These are phyloP conservation scores for Drosophila orena DNA, from an alignment of 1,140 invertebrate species.

Conservation along the genomic window DNA sequence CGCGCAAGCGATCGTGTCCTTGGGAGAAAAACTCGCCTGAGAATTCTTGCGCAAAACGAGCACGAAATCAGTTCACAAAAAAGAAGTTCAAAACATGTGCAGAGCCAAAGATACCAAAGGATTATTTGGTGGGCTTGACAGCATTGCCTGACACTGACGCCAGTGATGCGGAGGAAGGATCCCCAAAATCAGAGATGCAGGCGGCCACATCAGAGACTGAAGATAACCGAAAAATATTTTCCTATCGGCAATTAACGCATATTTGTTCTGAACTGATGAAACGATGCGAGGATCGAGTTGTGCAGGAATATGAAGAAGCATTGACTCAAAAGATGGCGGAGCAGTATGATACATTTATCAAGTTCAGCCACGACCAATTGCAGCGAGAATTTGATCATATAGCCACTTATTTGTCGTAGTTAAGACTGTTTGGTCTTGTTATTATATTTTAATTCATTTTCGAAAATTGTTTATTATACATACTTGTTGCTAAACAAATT, in stretches of 20 bases:
- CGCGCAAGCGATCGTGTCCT: neutral
- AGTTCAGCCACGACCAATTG: constrained; percentile 40
- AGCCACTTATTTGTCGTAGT: constrained; percentile 18
- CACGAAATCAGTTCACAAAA: too few species aligned
- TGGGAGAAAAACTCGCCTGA: neutral
- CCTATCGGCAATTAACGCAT: neutral
- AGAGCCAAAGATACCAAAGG: neutral
- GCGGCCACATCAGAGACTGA: neutral
- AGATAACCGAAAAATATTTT: neutral
- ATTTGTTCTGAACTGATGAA: constrained; percentile 16
- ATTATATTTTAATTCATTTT: neutral
- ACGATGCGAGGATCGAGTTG: constrained; percentile 1
- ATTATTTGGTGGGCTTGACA: constrained; percentile 1
- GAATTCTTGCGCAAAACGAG: neutral
- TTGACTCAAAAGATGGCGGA: constrained; percentile 7
- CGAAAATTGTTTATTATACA: neutral
- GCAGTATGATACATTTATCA: constrained; percentile 38
- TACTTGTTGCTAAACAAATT: too few species aligned
- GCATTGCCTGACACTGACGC: neutral
- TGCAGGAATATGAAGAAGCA: constrained; percentile 8
- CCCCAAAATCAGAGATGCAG: too few species aligned
- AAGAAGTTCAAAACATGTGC: too few species aligned
- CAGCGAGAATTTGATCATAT: neutral
- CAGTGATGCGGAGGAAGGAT: constrained; percentile 4
- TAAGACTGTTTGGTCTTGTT: too few species aligned